Evolutionary conservation across 92 coral and sea anemone species (phyloP).

Genomic region (Ricordea florida): DNA sequence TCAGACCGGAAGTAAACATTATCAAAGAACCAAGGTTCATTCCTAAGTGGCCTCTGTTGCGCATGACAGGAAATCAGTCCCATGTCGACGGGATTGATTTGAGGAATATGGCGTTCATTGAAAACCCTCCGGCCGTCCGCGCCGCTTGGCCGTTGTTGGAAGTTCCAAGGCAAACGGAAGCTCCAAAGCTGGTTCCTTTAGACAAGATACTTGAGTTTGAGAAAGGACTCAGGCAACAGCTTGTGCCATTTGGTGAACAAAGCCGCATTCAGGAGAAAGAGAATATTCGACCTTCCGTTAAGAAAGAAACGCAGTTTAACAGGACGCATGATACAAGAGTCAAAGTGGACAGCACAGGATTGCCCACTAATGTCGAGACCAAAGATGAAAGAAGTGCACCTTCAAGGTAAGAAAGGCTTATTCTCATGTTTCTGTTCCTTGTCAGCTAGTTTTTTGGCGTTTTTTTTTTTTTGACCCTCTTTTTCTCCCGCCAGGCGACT

Average conservation of each 20-base stretch:
- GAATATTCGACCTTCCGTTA: slow-evolving; percentile 37
- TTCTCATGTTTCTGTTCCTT: too few species aligned
- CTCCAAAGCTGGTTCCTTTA: slow-evolving; percentile 64
- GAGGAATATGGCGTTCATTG: slow-evolving; percentile 53
- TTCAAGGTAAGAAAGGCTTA: slow-evolving; percentile 10
- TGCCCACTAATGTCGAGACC: background rate
- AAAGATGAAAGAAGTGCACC: slow-evolving; percentile 29
- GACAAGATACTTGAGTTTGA: slow-evolving; percentile 67
- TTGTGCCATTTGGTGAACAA: slow-evolving; percentile 4
- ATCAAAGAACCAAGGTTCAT: too few species aligned
- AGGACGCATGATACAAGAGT: too few species aligned
- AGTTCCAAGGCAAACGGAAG: slow-evolving; percentile 33
- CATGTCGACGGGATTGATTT: slow-evolving; percentile 17
- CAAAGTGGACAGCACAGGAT: too few species aligned
- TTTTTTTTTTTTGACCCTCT: too few species aligned
- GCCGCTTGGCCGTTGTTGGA: slow-evolving; percentile 64
- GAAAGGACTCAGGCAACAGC: slow-evolving; percentile 27
- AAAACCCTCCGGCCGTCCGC: slow-evolving; percentile 9
- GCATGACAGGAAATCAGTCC: slow-evolving; percentile 23
- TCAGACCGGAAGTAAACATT: too few species aligned
- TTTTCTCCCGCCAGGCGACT: too few species aligned
- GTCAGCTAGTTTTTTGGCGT: too few species aligned
- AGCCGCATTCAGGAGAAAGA: slow-evolving; percentile 46
- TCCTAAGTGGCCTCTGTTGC: slow-evolving; percentile 47
- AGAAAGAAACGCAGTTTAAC: background rate